Percentiles rank a stretch among this genome's conserved stretches.
These are phyloP conservation scores for Platichthys flesus DNA, from an alignment of 2,113 vertebrate genomes.

Conservation along the genomic window DNA sequence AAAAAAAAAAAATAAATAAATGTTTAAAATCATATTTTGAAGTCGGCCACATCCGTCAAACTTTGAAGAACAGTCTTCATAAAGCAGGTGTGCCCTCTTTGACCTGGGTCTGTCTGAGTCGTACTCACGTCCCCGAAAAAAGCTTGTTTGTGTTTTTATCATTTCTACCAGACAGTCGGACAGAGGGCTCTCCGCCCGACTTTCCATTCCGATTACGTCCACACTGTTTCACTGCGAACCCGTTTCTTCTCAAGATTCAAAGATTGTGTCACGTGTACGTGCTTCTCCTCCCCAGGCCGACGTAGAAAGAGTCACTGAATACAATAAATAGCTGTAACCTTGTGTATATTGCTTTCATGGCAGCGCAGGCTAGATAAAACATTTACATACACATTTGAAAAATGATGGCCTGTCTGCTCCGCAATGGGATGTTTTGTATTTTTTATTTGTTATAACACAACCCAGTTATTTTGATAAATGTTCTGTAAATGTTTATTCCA, in stretches of 20 bases:
- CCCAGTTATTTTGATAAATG: too few species aligned
- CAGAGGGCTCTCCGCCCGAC: slow-evolving; percentile 49
- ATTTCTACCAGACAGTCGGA: slow-evolving; percentile 58
- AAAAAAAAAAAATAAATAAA: too few species aligned
- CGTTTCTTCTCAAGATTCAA: slow-evolving; percentile 9
- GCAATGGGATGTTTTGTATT: not conserved
- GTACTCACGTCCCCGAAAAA: slow-evolving; percentile 46
- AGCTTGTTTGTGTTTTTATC: slow-evolving; percentile 53
- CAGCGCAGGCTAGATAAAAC: not conserved
- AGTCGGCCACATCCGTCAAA: slow-evolving; percentile 54
- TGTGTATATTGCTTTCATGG: not conserved
- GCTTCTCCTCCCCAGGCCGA: slow-evolving; percentile 30
- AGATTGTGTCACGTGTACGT: slow-evolving; percentile 9
- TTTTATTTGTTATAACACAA: not conserved
- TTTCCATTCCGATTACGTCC: slow-evolving; percentile 35
- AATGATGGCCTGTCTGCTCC: not conserved
- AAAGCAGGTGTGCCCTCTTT: slow-evolving; percentile 52
- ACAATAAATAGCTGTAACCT: not conserved
- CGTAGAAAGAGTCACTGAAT: not conserved
- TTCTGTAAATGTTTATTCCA: too few species aligned
- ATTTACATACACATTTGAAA: not conserved
- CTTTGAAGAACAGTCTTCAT: slow-evolving; percentile 61
- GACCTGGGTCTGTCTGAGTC: slow-evolving; percentile 53
- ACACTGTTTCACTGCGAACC: slow-evolving; percentile 1
- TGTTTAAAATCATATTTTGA: slow-evolving; percentile 19